These are phyloP conservation scores for Macrosteles quadrilineatus DNA, from an alignment of 1,140 invertebrate genomes.

Conservation along the genomic window DNA sequence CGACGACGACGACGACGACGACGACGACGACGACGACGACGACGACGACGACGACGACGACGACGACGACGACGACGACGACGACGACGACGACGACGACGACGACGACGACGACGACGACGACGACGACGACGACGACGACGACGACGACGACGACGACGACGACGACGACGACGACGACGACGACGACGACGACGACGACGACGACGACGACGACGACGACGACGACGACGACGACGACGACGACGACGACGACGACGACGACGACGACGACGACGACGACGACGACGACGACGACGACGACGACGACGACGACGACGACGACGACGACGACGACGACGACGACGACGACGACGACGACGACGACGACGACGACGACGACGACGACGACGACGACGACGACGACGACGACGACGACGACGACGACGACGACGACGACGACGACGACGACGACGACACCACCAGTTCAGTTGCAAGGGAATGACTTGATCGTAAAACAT, in stretches of 20 bases:
- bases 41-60: constrained; percentile 4
- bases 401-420: neutral
- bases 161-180: neutral
- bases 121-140: constrained; percentile 18
- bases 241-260: neutral
- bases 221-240: neutral
- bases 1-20: constrained; percentile 9
- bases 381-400: neutral
- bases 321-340: neutral
- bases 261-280: neutral
- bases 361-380: neutral
- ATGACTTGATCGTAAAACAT: too few species aligned
- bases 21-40: constrained; percentile 10
- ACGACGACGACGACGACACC: neutral
- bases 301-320: neutral
- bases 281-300: neutral
- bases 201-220: neutral
- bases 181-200: neutral
- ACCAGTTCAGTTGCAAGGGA: too few species aligned
- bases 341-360: neutral
- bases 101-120: constrained; percentile 8
- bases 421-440: neutral
- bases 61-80: neutral
- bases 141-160: neutral
- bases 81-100: constrained; percentile 7